A percentile compares a stretch with the other conserved stretches of the same genome.
Evolutionary conservation across 2,888 invertebrate genomes (phyloP).

Genomic region (Heliconius aoede): DNA sequence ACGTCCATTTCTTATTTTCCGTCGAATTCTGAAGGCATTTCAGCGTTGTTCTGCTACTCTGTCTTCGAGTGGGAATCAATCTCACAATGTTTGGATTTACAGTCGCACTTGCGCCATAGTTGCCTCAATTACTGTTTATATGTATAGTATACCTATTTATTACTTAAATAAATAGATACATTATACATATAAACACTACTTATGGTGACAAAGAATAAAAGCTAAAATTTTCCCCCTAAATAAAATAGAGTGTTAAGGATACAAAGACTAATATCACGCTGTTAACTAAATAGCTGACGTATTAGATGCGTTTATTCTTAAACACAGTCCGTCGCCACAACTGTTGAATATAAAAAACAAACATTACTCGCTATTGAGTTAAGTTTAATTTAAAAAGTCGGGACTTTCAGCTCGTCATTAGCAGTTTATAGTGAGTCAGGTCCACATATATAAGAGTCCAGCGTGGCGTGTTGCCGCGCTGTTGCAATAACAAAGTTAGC

Average conservation of each 20-base stretch:
- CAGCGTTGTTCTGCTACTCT: too few relatives aligned
- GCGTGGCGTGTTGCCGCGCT: background rate
- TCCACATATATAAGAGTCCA: background rate
- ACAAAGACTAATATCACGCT: constrained; percentile 23
- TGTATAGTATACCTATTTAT: too few relatives aligned
- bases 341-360: background rate
- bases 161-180: background rate
- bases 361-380: background rate
- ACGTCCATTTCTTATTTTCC: too few relatives aligned
- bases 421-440: background rate
- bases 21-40: too few relatives aligned
- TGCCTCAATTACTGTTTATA: background rate
- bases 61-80: background rate
- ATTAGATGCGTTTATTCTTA: constrained; percentile 35
- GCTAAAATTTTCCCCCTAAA: background rate
- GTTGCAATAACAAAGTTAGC: constrained; percentile 32
- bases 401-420: background rate
- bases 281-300: constrained; percentile 32
- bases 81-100: background rate
- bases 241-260: constrained; percentile 1
- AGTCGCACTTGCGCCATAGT: background rate
- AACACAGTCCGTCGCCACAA: background rate
- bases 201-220: background rate
- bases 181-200: background rate
- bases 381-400: background rate